phyloP scores from a whole-genome alignment of 2,888 invertebrate species.

The Siphlonurus alternatus region DNA sequence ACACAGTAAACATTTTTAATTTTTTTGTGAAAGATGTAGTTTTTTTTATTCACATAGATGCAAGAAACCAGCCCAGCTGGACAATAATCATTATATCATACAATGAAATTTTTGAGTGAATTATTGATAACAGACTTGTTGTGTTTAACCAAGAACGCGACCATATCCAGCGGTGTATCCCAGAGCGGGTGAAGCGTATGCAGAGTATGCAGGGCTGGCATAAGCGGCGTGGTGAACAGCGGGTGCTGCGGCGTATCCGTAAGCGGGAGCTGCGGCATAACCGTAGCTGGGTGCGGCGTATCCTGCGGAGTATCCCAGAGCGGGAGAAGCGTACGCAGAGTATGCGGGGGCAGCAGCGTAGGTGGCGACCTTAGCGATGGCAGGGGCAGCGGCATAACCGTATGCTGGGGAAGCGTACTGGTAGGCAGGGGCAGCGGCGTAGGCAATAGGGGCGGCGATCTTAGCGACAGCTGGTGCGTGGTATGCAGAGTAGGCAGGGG shows the following conservation, averaged over 20 bases:
- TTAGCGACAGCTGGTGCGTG: slow-evolving; percentile 4
- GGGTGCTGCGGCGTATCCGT: no score
- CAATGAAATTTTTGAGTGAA: no score
- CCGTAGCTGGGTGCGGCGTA: not conserved
- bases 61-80: no score
- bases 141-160: no score
- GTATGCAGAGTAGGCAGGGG: slow-evolving; percentile 8
- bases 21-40: no score
- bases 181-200: not conserved
- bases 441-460: not conserved
- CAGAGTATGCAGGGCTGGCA: not conserved
- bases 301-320: no score
- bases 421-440: not conserved
- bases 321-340: not conserved
- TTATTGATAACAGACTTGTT: no score
- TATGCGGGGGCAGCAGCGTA: not conserved
- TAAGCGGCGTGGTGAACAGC: no score
- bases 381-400: not conserved
- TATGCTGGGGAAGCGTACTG: not conserved
- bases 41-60: no score
- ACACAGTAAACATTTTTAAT: no score
- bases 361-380: not conserved
- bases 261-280: not conserved
- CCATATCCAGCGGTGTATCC: not conserved
- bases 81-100: no score